A percentile compares a stretch with the other conserved stretches of the same genome.
These are phyloP conservation scores for Zeugodacus cucurbitae DNA, from an alignment of 1,140 invertebrate genomes.

Conservation along the genomic window DNA sequence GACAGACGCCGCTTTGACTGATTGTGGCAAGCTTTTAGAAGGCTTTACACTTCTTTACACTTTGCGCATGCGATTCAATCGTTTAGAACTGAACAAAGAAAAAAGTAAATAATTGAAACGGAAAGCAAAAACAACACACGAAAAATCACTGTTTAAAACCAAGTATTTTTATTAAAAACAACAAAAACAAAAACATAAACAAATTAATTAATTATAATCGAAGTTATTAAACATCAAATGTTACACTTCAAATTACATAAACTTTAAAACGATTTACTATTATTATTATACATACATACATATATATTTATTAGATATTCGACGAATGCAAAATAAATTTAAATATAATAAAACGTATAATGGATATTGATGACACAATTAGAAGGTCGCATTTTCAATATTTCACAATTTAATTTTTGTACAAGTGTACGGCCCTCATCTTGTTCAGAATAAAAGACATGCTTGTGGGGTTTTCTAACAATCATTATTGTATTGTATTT, in stretches of 20 bases:
- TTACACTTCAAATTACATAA: constrained; percentile 12
- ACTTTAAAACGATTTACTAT: neutral
- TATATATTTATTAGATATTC: constrained; percentile 22
- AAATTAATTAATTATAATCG: neutral
- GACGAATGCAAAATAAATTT: neutral
- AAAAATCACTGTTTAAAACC: constrained; percentile 14
- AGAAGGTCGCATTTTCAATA: neutral
- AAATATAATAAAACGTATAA: neutral
- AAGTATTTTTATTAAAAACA: constrained; percentile 1
- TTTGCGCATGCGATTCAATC: neutral
- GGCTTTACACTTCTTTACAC: neutral
- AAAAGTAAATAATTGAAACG: neutral
- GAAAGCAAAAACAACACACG: neutral
- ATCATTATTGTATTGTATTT: neutral
- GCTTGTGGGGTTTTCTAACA: neutral
- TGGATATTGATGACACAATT: neutral
- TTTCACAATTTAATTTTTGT: neutral
- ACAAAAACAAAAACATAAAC: neutral
- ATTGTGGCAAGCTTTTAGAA: neutral
- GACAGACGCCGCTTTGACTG: neutral
- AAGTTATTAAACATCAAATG: neutral
- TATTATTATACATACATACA: constrained; percentile 20
- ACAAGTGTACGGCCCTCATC: neutral
- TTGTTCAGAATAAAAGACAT: neutral
- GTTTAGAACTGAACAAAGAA: neutral